These are phyloP conservation scores for Sigmodon hispidus DNA, from an alignment of 2,113 vertebrate species.

Conservation along the genomic window DNA sequence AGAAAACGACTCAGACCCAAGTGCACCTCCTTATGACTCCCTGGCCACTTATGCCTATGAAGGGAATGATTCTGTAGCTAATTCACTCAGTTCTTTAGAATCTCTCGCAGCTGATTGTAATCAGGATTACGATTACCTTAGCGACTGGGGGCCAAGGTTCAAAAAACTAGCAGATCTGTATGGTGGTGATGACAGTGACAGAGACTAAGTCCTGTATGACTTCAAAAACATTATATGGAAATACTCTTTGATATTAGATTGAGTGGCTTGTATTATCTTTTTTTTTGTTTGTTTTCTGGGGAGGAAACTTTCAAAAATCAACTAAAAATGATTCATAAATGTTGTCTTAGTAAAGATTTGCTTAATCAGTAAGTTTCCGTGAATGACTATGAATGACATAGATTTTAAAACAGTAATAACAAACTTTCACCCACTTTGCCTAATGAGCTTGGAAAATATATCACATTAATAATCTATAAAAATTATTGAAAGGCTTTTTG, in stretches of 20 bases:
- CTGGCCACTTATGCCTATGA: conserved; percentile 89
- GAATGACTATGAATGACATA: conserved; percentile 81
- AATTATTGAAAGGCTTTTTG: conserved; percentile 87
- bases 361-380: conserved; percentile 83
- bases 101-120: conserved; percentile 85
- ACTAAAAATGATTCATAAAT: conserved; percentile 80
- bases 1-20: conserved; percentile 88
- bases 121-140: conserved; percentile 89
- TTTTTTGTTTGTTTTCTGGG: conserved; percentile 32
- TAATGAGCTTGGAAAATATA: conserved; percentile 76
- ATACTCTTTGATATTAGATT: conserved; percentile 76
- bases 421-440: conserved; percentile 79
- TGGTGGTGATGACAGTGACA: conserved; percentile 87
- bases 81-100: conserved; percentile 88
- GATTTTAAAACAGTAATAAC: conserved; percentile 66
- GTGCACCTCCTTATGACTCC: conserved; percentile 89
- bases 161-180: conserved; percentile 90
- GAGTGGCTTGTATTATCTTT: conserved; percentile 81
- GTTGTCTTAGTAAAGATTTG: conserved; percentile 87
- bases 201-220: conserved; percentile 79
- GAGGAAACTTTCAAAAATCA: conserved; percentile 24
- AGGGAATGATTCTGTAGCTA: conserved; percentile 88
- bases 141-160: conserved; percentile 89
- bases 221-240: conserved; percentile 70
- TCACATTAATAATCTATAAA: conserved; percentile 76